These are phyloP conservation scores for Cryptocheilus praepositus DNA, from an alignment of 2,888 invertebrate genomes.

Conservation along the genomic window DNA sequence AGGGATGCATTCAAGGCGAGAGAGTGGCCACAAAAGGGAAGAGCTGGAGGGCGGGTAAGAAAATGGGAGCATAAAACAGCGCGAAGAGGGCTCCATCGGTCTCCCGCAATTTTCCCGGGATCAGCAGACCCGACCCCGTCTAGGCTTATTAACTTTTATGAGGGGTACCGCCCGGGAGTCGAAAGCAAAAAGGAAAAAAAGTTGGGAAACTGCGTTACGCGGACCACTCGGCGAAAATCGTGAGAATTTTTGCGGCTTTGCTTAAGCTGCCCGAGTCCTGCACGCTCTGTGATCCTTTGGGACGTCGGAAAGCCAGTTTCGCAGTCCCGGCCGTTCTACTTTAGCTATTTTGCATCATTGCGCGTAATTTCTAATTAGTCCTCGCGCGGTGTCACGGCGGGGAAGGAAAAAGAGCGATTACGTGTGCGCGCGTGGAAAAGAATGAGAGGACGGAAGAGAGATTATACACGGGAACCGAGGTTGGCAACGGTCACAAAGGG, in stretches of 20 bases:
- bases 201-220: constrained; percentile 1
- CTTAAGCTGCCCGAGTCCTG: too few species aligned
- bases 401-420: background rate
- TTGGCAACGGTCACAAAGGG: background rate
- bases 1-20: constrained; percentile 17
- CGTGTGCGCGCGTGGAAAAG: background rate
- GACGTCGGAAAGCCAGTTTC: too few species aligned
- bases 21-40: constrained; percentile 18
- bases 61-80: constrained; percentile 61
- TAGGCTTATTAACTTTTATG: constrained; percentile 71
- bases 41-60: constrained; percentile 31
- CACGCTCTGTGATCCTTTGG: too few species aligned
- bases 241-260: background rate
- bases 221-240: background rate
- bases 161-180: constrained; percentile 47
- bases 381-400: background rate
- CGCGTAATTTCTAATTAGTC: too few species aligned
- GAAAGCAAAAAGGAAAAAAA: constrained; percentile 8
- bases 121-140: constrained; percentile 62
- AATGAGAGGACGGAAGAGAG: constrained; percentile 12
- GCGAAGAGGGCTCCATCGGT: constrained; percentile 46
- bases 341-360: too few species aligned
- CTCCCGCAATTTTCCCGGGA: constrained; percentile 67
- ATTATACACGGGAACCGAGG: constrained; percentile 13
- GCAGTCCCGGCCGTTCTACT: too few species aligned